phyloP scores from a whole-genome alignment of 2,113 vertebrate species.

The Leptosomus discolor region DNA sequence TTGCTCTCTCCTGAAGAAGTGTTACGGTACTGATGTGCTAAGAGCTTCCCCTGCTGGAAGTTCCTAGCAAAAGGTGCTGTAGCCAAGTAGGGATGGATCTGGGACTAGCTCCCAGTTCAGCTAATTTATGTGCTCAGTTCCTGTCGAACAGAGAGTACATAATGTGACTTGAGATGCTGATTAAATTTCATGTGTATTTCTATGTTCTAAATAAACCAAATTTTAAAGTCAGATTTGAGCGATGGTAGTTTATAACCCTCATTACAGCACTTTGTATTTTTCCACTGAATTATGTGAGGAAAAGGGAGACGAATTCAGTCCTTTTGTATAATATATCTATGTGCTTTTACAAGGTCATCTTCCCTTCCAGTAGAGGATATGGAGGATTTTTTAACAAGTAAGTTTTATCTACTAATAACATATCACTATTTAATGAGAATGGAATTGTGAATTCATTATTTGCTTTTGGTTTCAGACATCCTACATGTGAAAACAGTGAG shows the following conservation, averaged over 20 bases:
- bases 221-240: slow-evolving; percentile 77
- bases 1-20: neutral
- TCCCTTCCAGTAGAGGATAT: slow-evolving; percentile 2
- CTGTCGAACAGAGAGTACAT: slow-evolving; percentile 60
- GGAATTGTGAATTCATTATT: neutral
- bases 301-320: slow-evolving; percentile 37
- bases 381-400: neutral
- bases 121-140: slow-evolving; percentile 43
- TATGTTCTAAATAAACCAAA: slow-evolving; percentile 72
- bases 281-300: slow-evolving; percentile 68
- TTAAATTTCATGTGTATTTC: slow-evolving; percentile 70
- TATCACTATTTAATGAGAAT: neutral
- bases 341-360: slow-evolving; percentile 35
- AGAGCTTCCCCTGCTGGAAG: slow-evolving; percentile 83
- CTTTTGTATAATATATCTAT: neutral
- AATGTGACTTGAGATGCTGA: slow-evolving; percentile 64
- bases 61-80: slow-evolving; percentile 67
- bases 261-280: slow-evolving; percentile 71
- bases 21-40: slow-evolving; percentile 64
- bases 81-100: slow-evolving; percentile 51
- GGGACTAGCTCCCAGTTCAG: slow-evolving; percentile 58
- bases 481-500: neutral
- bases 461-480: neutral
- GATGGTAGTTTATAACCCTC: slow-evolving; percentile 65
- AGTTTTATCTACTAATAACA: neutral